Conservation (phyloP, 1,140 invertebrate species). For the Drosophila saltans region DNA sequence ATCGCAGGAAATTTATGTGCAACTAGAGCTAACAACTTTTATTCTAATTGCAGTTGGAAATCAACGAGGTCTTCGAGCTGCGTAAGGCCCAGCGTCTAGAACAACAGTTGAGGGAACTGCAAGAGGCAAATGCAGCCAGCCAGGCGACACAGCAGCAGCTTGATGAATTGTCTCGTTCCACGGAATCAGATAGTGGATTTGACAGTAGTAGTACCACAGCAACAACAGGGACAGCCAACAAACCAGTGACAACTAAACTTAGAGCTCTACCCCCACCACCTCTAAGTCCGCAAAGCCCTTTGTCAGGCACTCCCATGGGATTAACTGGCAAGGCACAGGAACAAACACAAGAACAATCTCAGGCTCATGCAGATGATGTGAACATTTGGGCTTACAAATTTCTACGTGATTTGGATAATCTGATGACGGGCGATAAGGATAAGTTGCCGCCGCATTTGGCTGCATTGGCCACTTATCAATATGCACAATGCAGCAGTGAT, state of each 20-base stretch:
- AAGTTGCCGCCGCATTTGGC: conserved; percentile 64
- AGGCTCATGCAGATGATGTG: conserved; percentile 59
- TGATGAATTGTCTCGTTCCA: conserved; percentile 82
- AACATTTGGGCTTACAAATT: conserved; percentile 83
- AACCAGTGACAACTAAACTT: conserved; percentile 73
- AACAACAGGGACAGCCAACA: conserved; percentile 22
- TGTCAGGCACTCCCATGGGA: neutral
- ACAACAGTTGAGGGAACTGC: conserved; percentile 58
- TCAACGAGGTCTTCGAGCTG: conserved; percentile 82
- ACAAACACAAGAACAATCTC: neutral
- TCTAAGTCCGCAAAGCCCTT: conserved; percentile 31
- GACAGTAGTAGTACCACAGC: conserved; percentile 74
- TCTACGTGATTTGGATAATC: conserved; percentile 80
- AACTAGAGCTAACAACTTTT: conserved; percentile 54
- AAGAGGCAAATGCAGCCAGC: conserved; percentile 44
- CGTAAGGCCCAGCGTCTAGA: conserved; percentile 70
- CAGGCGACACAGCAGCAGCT: conserved; percentile 43
- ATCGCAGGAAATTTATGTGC: conserved; percentile 62
- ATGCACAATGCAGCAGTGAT: conserved; percentile 28
- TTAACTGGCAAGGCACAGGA: too few species aligned
- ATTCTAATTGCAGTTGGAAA: conserved; percentile 82
- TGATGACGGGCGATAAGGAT: conserved; percentile 76
- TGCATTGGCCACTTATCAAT: conserved; percentile 34
- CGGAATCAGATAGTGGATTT: conserved; percentile 81
- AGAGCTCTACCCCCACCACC: conserved; percentile 71